phyloP scores from a whole-genome alignment of 2,888 invertebrate species.

The Fissipunctia ypsillon region DNA sequence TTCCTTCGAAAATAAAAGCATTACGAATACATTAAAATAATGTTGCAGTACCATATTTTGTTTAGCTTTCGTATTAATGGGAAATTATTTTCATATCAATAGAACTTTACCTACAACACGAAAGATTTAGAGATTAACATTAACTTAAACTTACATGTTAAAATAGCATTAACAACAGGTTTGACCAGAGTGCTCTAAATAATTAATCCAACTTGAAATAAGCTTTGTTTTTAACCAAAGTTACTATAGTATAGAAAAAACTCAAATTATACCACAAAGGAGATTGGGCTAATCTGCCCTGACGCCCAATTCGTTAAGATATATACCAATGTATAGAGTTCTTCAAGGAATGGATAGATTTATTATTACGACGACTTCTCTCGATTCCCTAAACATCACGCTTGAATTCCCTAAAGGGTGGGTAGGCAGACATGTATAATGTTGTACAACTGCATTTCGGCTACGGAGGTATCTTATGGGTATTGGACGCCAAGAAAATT shows the following conservation, averaged over 20 bases:
- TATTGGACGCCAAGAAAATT: no score
- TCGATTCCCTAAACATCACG: no score
- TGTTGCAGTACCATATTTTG: slow-evolving; percentile 13
- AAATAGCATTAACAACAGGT: not conserved
- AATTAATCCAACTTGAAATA: not conserved
- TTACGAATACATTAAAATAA: slow-evolving; percentile 46
- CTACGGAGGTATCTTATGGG: no score
- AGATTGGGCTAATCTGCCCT: no score
- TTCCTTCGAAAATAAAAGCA: slow-evolving; percentile 30
- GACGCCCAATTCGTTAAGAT: no score
- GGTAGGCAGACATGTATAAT: no score
- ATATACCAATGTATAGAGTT: no score
- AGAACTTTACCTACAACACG: not conserved
- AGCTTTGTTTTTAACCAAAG: not conserved
- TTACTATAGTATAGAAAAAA: not conserved
- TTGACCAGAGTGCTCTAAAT: not conserved
- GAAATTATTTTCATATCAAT: slow-evolving; percentile 18
- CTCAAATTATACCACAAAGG: no score
- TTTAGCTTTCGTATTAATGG: slow-evolving; percentile 13
- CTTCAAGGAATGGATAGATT: no score
- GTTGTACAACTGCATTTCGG: no score
- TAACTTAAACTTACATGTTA: not conserved
- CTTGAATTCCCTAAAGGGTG: no score
- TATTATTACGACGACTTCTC: no score
- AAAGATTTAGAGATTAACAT: not conserved